Percentiles rank a stretch among this genome's conserved stretches.
Evolutionary conservation across 2,888 invertebrate genomes (phyloP).

Genomic region (Crioceris asparagi): DNA sequence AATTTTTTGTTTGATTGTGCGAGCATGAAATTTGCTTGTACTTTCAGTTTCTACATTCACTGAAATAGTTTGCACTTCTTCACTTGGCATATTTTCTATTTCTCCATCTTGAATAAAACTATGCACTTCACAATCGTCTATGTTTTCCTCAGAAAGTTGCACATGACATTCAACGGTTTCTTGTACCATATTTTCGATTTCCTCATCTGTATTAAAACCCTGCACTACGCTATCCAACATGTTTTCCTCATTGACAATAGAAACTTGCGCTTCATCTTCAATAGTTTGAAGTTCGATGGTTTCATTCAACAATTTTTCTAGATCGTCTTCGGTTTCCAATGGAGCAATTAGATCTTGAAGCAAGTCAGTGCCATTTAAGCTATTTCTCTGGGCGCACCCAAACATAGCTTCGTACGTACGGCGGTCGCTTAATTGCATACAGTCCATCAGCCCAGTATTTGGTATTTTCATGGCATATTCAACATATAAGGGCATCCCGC

Average conservation of each 20-base stretch:
- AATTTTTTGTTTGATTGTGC: no score
- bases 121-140: no score
- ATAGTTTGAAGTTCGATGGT: constrained; percentile 3
- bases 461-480: constrained; percentile 11
- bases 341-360: constrained; percentile 8
- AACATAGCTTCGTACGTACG: constrained; percentile 6
- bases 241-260: constrained; percentile 5
- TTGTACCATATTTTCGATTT: no score
- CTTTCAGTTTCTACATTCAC: not conserved
- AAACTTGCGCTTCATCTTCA: constrained; percentile 7
- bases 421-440: constrained; percentile 2
- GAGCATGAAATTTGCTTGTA: no score
- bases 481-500: constrained; percentile 13
- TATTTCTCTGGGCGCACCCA: constrained; percentile 10
- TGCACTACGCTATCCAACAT: not conserved
- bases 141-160: no score
- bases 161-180: no score
- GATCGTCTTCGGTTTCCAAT: constrained; percentile 9
- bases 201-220: not conserved
- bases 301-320: constrained; percentile 10
- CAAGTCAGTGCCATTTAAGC: constrained; percentile 8
- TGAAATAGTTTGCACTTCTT: not conserved
- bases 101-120: no score
- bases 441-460: constrained; percentile 5
- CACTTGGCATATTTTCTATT: not conserved